phyloP scores from a whole-genome alignment of 1,140 invertebrate species.

The Phocides pigmalion region DNA sequence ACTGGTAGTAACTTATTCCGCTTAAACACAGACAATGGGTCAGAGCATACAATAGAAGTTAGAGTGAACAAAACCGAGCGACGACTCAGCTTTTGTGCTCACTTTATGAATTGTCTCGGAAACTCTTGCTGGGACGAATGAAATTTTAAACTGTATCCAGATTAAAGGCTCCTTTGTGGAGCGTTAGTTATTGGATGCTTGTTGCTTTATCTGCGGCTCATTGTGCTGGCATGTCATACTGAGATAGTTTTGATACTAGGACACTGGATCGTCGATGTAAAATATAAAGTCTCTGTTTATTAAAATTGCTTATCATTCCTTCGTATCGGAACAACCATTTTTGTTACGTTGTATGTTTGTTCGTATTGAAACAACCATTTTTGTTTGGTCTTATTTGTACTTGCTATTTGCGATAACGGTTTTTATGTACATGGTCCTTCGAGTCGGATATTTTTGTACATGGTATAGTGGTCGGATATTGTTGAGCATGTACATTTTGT shows the following conservation, averaged over 20 bases:
- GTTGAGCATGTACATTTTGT: no score
- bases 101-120: slow-evolving; percentile 48
- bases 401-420: no score
- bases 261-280: background rate
- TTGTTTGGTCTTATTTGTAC: no score
- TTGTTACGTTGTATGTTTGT: no score
- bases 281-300: background rate
- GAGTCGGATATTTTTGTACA: no score
- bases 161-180: slow-evolving; percentile 36
- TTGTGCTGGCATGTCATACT: slow-evolving; percentile 19
- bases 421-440: no score
- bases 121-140: slow-evolving; percentile 41
- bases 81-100: slow-evolving; percentile 42
- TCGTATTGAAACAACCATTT: no score
- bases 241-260: slow-evolving; percentile 6
- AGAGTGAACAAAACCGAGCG: slow-evolving; percentile 46
- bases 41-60: slow-evolving; percentile 41
- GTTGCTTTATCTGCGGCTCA: slow-evolving; percentile 32
- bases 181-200: slow-evolving; percentile 40
- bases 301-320: no score
- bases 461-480: no score
- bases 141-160: slow-evolving; percentile 48
- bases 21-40: slow-evolving; percentile 45
- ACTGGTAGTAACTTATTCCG: slow-evolving; percentile 47
- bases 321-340: no score